These are phyloP conservation scores for Cantharis flavilabris DNA, from an alignment of 2,888 invertebrate species.

Conservation along the genomic window DNA sequence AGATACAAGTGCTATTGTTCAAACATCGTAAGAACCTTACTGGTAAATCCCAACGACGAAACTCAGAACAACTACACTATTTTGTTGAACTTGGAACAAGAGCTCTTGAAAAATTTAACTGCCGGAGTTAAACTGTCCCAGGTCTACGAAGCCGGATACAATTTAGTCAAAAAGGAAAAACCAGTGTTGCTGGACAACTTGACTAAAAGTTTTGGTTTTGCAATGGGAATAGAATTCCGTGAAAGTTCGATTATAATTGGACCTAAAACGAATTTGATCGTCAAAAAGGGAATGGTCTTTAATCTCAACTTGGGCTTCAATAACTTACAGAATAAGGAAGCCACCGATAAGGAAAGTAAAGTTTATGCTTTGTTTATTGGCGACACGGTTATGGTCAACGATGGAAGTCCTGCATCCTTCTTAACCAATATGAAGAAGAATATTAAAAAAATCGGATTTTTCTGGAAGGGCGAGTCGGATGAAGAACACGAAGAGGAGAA, in stretches of 20 bases:
- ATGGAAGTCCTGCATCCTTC: constrained; percentile 79
- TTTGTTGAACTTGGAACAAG: constrained; percentile 86
- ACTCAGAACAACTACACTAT: constrained; percentile 90
- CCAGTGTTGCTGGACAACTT: constrained; percentile 85
- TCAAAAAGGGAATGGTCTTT: constrained; percentile 94
- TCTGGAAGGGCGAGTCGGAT: constrained; percentile 87
- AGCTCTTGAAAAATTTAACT: constrained; percentile 81
- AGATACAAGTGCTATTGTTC: constrained; percentile 98
- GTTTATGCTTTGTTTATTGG: constrained; percentile 93
- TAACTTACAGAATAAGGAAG: constrained; percentile 79
- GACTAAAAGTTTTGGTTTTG: constrained; percentile 95
- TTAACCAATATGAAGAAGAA: constrained; percentile 94
- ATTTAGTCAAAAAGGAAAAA: constrained; percentile 83
- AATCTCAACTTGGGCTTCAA: constrained; percentile 93
- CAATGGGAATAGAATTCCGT: constrained; percentile 97
- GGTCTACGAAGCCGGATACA: constrained; percentile 84
- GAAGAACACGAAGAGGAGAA: constrained; percentile 82
- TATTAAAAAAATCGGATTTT: constrained; percentile 93
- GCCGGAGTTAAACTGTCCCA: constrained; percentile 83
- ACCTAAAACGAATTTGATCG: constrained; percentile 79
- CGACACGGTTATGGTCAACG: constrained; percentile 95
- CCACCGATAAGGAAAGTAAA: constrained; percentile 86
- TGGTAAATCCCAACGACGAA: constrained; percentile 88
- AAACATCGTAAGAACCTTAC: constrained; percentile 92
- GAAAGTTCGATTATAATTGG: constrained; percentile 92